phyloP scores from a whole-genome alignment of 2,797 vertebrate species.

The Melanotaenia parkinsoni region DNA sequence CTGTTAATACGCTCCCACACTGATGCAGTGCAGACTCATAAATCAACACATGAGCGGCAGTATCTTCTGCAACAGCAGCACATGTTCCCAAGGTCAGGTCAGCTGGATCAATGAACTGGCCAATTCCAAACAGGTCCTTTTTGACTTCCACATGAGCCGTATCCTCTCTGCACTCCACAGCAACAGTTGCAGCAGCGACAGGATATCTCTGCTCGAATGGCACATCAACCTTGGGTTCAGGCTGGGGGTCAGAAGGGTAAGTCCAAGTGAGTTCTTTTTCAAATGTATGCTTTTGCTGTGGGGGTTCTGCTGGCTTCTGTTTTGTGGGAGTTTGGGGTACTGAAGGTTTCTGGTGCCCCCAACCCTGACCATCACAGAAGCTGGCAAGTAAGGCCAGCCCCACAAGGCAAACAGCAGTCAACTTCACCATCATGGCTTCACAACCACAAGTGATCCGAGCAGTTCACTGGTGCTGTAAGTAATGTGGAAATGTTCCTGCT shows the following conservation, averaged over 20 bases:
- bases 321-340: neutral
- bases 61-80: constrained; percentile 35
- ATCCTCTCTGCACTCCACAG: constrained; percentile 68
- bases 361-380: constrained; percentile 59
- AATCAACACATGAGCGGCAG: constrained; percentile 47
- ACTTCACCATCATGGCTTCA: constrained; percentile 68
- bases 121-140: constrained; percentile 74
- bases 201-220: constrained; percentile 44
- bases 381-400: constrained; percentile 57
- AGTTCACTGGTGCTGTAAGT: constrained; percentile 63
- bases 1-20: constrained; percentile 62
- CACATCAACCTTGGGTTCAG: neutral
- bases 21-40: constrained; percentile 66
- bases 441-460: constrained; percentile 60
- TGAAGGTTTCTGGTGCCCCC: neutral
- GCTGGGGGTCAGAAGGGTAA: constrained; percentile 58
- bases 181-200: constrained; percentile 54
- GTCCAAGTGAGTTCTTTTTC: constrained; percentile 58
- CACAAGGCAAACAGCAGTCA: constrained; percentile 58
- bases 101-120: constrained; percentile 53
- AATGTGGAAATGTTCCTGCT: constrained; percentile 29
- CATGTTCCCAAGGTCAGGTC: constrained; percentile 74
- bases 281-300: constrained; percentile 59
- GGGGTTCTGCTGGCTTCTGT: neutral
- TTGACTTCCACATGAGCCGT: constrained; percentile 65